Evolutionary conservation across 2,113 vertebrate genomes (phyloP).

Genomic region (Gymnocephalus cernua): DNA sequence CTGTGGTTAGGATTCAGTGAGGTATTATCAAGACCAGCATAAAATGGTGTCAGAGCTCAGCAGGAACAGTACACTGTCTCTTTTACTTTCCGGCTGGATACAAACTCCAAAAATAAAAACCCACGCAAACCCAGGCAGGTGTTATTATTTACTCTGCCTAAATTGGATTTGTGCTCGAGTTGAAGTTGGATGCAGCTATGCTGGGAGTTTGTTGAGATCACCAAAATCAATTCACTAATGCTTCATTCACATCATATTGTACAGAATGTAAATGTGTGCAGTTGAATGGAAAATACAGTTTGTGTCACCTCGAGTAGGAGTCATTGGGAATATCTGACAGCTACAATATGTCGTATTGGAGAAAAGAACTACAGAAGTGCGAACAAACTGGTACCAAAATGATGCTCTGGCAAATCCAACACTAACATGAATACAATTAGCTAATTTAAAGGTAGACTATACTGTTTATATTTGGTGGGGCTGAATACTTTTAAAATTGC

Average conservation of each 20-base stretch:
- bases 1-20: constrained; percentile 47
- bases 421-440: not conserved
- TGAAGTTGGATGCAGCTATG: not conserved
- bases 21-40: constrained; percentile 39
- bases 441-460: not conserved
- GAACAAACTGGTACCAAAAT: not conserved
- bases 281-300: not conserved
- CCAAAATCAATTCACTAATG: constrained; percentile 12
- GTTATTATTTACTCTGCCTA: constrained; percentile 23
- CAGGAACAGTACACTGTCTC: constrained; percentile 23
- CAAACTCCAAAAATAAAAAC: constrained; percentile 19
- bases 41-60: constrained; percentile 49
- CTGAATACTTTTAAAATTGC: not conserved
- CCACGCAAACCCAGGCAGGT: constrained; percentile 26
- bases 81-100: constrained; percentile 29
- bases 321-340: not conserved
- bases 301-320: not conserved
- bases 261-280: constrained; percentile 1
- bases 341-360: not conserved
- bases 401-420: not conserved
- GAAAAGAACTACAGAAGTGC: not conserved
- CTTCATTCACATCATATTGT: constrained; percentile 4
- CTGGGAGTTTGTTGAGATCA: constrained; percentile 19
- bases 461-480: not conserved
- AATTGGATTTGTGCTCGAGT: constrained; percentile 15